Evolutionary conservation across 1,140 invertebrate species (phyloP).

Genomic region (Antheraea mylitta): DNA sequence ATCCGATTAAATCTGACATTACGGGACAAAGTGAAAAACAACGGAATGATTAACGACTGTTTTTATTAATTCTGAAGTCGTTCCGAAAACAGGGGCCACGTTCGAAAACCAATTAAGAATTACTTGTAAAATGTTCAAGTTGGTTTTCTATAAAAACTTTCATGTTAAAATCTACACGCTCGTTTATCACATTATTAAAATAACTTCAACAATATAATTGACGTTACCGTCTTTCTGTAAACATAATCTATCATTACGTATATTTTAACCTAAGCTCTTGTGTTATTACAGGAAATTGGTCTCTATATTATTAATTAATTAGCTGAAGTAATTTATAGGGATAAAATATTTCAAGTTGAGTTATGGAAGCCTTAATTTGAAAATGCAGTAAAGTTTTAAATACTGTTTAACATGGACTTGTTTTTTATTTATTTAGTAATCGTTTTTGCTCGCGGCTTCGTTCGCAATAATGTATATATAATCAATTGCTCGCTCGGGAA

Average conservation of each 20-base stretch:
- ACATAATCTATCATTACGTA: not conserved
- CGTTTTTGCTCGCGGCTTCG: no score
- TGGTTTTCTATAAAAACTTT: constrained; percentile 33
- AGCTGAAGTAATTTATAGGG: not conserved
- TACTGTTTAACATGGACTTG: no score
- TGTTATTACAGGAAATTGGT: constrained; percentile 7
- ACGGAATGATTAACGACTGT: constrained; percentile 16
- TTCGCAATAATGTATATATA: no score
- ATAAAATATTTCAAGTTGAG: no score
- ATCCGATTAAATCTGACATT: constrained; percentile 20
- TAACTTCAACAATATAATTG: constrained; percentile 6
- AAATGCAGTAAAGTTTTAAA: no score
- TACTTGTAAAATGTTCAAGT: constrained; percentile 40
- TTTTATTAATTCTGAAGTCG: constrained; percentile 21
- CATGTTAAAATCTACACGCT: constrained; percentile 29
- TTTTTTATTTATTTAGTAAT: no score
- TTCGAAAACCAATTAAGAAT: constrained; percentile 53
- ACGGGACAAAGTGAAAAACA: constrained; percentile 22
- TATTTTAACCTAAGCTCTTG: not conserved
- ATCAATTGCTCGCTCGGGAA: no score
- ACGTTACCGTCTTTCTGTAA: not conserved
- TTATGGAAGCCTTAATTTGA: no score
- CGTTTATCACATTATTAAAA: constrained; percentile 51
- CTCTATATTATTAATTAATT: constrained; percentile 14
- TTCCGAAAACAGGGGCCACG: constrained; percentile 28